phyloP scores from a whole-genome alignment of 1,140 invertebrate species.

The Oedothorax gibbosus region DNA sequence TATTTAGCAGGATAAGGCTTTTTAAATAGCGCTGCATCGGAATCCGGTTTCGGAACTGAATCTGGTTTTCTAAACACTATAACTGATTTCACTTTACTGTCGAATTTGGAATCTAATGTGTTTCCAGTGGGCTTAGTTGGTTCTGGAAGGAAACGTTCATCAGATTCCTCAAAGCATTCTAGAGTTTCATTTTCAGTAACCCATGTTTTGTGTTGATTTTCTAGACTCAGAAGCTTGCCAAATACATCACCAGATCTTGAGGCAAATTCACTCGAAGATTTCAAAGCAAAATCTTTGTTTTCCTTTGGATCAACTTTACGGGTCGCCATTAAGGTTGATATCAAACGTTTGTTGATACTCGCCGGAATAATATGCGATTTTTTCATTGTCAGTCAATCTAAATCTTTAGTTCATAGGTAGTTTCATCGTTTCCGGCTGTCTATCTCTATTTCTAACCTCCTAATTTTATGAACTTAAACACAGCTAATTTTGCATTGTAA shows the following conservation, averaged over 20 bases:
- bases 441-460: no score
- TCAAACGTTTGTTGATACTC: constrained; percentile 18
- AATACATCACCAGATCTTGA: constrained; percentile 30
- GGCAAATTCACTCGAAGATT: constrained; percentile 24
- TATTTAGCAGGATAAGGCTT: not conserved
- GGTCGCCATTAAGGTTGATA: constrained; percentile 24
- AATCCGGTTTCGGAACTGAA: not conserved
- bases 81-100: no score
- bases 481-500: no score
- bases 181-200: constrained; percentile 31
- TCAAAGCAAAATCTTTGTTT: constrained; percentile 16
- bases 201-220: constrained; percentile 38
- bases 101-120: not conserved
- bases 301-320: not conserved
- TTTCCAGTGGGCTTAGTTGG: not conserved
- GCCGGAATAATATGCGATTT: no score
- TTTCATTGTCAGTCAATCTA: no score
- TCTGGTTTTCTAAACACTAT: not conserved
- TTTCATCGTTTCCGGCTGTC: no score
- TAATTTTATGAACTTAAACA: no score
- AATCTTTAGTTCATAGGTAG: no score
- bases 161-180: not conserved
- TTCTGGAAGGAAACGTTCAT: not conserved
- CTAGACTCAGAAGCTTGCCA: constrained; percentile 6
- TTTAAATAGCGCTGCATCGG: not conserved